A percentile compares a stretch with the other conserved stretches of the same genome.
Conservation (phyloP, 2,113 vertebrate species). For the Chlorodrepanis virens region DNA sequence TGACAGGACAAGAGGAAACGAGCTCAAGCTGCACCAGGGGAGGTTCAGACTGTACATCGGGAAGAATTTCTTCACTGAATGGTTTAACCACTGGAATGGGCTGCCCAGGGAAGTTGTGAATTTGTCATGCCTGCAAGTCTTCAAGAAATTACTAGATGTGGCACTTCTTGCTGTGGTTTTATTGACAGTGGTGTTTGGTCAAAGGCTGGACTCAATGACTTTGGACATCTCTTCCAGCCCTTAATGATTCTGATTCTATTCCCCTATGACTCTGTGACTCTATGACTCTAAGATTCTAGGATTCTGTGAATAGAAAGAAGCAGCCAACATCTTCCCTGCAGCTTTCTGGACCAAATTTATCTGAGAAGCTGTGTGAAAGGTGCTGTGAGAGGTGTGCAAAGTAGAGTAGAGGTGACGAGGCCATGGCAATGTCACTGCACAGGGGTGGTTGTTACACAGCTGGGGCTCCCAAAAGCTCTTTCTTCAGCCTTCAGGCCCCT, state of each 20-base stretch:
- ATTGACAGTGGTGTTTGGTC: fast-evolving
- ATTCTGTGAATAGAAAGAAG: not conserved
- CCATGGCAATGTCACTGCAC: not conserved
- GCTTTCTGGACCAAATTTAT: not conserved
- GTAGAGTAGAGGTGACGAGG: not conserved
- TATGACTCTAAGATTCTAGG: not conserved
- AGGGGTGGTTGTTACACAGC: not conserved
- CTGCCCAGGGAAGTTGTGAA: not conserved
- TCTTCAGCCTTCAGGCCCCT: not conserved
- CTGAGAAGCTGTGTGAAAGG: not conserved
- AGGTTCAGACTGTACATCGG: not conserved
- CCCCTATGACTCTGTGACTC: not conserved
- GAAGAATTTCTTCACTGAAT: not conserved
- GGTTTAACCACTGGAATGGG: not conserved
- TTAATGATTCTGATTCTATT: not conserved
- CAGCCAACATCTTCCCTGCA: not conserved
- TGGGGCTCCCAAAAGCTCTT: not conserved
- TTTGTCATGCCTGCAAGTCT: not conserved
- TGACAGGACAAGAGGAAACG: fast-evolving
- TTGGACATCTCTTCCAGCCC: not conserved
- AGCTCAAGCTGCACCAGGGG: not conserved
- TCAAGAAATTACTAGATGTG: not conserved
- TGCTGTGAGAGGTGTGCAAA: not conserved
- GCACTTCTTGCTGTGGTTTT: not conserved
- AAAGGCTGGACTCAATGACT: not conserved